Evolutionary conservation across 2,888 invertebrate genomes (phyloP).

Genomic region (Therioaphis trifolii): DNA sequence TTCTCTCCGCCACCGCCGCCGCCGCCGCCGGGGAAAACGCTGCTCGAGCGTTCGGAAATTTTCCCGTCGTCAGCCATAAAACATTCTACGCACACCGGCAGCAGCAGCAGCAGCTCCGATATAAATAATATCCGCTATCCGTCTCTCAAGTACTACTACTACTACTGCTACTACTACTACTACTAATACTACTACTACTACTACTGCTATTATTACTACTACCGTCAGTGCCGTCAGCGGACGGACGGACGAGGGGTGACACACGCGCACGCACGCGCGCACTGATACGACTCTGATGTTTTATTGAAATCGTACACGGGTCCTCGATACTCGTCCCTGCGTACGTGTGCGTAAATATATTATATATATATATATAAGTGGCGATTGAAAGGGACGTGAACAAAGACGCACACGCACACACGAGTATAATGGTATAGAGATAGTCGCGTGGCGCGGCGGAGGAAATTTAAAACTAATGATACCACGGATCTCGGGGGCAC

Average conservation of each 20-base stretch:
- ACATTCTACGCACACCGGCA: neutral
- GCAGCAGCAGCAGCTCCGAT: too few species aligned
- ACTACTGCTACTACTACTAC: too few species aligned
- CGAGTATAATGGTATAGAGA: neutral
- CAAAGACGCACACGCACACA: too few species aligned
- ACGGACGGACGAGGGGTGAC: neutral
- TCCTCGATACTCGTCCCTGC: neutral
- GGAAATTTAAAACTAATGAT: constrained; percentile 55
- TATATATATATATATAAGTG: neutral
- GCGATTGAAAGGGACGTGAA: neutral
- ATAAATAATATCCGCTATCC: constrained; percentile 21
- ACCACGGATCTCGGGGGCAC: constrained; percentile 23
- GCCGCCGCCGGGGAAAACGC: too few species aligned
- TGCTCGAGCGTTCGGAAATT: constrained; percentile 10
- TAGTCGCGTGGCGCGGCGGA: neutral
- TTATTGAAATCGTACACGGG: constrained; percentile 5
- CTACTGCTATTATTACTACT: too few species aligned
- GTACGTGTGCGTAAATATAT: neutral
- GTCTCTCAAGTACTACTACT: too few species aligned
- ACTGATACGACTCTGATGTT: neutral
- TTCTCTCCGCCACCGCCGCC: too few species aligned
- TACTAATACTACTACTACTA: too few species aligned
- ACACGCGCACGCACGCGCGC: neutral
- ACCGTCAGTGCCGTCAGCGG: neutral
- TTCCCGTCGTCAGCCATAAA: constrained; percentile 43